Conservation (phyloP, 2,888 invertebrate genomes). For the Metacarcinus magister region DNA sequence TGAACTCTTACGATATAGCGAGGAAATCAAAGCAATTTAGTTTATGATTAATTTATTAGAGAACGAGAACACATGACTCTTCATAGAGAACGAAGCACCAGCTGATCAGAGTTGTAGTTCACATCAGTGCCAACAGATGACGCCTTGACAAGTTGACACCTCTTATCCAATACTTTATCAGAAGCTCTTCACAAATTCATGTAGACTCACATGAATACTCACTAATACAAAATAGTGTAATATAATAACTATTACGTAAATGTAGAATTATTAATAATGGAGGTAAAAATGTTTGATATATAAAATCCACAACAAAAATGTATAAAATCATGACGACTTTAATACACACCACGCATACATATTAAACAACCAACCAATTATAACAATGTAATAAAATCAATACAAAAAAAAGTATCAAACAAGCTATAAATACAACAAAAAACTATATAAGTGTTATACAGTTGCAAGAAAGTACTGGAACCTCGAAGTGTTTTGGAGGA, state of each 20-base stretch:
- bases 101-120: conserved; percentile 49
- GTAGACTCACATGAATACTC: not conserved
- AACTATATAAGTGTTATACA: not conserved
- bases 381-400: not conserved
- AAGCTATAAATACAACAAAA: not conserved
- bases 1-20: not conserved
- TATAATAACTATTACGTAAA: not conserved
- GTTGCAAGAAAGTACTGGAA: not conserved
- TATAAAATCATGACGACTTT: not conserved
- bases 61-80: not conserved
- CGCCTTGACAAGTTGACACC: not conserved
- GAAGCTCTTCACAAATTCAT: not conserved
- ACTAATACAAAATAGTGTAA: not conserved
- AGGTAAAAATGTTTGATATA: not conserved
- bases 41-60: not conserved
- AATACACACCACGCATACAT: not conserved
- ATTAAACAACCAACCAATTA: not conserved
- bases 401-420: not conserved
- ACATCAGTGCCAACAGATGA: not conserved
- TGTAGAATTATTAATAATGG: not conserved
- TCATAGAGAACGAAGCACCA: conserved; percentile 18
- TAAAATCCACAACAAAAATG: not conserved
- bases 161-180: not conserved
- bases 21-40: not conserved
- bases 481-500: conserved; percentile 39